Base-by-base conservation (phyloP, 2,888 invertebrate species). In the Heteromyza rotundicornis region DNA sequence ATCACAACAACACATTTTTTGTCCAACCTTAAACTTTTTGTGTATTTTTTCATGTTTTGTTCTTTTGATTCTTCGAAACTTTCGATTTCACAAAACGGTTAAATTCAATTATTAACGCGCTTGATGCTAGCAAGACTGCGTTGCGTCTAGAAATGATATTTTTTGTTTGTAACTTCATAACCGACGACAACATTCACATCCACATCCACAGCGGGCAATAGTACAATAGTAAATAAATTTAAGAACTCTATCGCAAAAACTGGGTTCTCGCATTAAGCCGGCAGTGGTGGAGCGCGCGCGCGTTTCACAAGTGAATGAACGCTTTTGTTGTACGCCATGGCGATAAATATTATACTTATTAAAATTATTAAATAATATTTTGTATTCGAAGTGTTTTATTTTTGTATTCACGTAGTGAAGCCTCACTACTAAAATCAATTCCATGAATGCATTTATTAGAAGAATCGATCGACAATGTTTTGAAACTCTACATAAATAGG, bases 251-350 rank as follows among this genome's bases (percentile, higher is more conserved):
- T 32, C 32, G 32, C 32, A 12, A 32, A 32, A 32, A 5, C 12
- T 32, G 32, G 5, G 32, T 32, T 5, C 32, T 32, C n/a, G n/a
- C n/a, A n/a, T 27, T 24, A 2, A 20, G 17, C 36, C 36, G 51
- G 23, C 44, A 35, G 14, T 50, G 23, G 19, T 36, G 35, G 23
- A 44, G 8, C 44, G 59, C 62, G 40, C 58, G 58, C 70, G 77
- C 71, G 69, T 71, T 69, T 68, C 68, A 68, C 70, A 65, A 70
- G 70, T 75, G 78, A 78, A 79, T 78, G 75, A 71, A 71, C 70
- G 67, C 71, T 70, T 68, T 76, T 71, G 69, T 70, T 71, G 71
- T 75, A 70, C 68, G 67, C 63, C 66, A 64, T 60, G 55, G 68
- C 72, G 74, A 79, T 76, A 79, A 80, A 79, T 76, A 75, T 70